Conservation (phyloP, 2,797 vertebrate genomes). For the Hydrolagus colliei region DNA sequence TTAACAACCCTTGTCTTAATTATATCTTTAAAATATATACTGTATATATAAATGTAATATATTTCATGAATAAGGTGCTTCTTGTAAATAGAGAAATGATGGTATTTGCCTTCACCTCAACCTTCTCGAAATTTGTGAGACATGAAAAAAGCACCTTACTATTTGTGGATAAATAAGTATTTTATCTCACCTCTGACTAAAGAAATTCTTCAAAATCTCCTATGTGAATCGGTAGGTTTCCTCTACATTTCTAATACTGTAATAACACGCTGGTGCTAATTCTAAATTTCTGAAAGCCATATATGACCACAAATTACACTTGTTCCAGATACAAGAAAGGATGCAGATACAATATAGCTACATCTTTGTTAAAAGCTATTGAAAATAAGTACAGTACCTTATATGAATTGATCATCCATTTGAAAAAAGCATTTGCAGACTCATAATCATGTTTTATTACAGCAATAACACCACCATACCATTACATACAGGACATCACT, state of each 20-base stretch:
- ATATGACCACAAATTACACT: background rate
- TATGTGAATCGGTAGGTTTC: background rate
- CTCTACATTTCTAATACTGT: background rate
- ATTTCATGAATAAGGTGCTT: background rate
- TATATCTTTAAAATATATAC: no score
- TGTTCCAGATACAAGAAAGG: background rate
- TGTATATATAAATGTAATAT: no score
- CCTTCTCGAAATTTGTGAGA: background rate
- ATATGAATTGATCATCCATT: no score
- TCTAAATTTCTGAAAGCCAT: background rate
- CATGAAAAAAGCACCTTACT: background rate
- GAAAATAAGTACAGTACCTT: no score
- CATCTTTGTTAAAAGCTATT: no score
- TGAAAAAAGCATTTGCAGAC: no score
- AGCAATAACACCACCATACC: no score
- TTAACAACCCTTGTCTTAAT: no score
- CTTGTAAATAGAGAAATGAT: background rate
- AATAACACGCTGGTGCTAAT: background rate
- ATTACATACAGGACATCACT: no score
- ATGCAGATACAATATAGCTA: no score
- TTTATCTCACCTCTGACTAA: background rate
- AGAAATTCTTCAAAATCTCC: background rate
- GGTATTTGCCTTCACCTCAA: background rate
- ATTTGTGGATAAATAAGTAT: constrained; percentile 12
- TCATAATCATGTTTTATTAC: no score